Evolutionary conservation across 2,797 vertebrate species (phyloP).

Genomic region (Scyliorhinus canicula): DNA sequence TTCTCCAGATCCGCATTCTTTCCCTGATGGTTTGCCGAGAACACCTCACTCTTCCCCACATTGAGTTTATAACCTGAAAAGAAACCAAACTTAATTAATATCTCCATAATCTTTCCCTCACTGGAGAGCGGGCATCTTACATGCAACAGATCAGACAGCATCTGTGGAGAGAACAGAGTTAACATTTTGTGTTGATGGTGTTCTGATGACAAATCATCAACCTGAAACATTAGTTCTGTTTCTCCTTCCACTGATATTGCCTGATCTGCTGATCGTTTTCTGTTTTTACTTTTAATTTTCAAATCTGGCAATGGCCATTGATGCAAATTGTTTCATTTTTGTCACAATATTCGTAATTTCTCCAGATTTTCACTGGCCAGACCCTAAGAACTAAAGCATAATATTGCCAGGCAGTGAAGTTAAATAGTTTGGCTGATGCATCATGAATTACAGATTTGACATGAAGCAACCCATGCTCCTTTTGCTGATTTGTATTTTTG

Average conservation of each 20-base stretch:
- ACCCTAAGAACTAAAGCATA: neutral
- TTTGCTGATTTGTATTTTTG: conserved; percentile 5
- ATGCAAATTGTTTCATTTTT: neutral
- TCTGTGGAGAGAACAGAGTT: neutral
- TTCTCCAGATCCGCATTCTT: too few relatives aligned
- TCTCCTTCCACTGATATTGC: neutral
- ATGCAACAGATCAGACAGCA: neutral
- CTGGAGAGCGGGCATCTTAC: too few relatives aligned
- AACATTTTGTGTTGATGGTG: neutral
- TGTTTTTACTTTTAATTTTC: neutral
- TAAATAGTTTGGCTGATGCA: neutral
- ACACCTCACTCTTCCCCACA: too few relatives aligned
- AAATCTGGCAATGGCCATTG: neutral
- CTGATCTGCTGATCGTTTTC: neutral
- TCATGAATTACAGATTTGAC: neutral
- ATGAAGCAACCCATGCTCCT: neutral
- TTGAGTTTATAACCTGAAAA: too few relatives aligned
- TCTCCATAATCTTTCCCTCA: too few relatives aligned
- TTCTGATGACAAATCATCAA: too few relatives aligned
- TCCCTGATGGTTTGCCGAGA: too few relatives aligned
- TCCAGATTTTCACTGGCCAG: neutral
- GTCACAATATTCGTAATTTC: neutral
- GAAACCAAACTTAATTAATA: too few relatives aligned
- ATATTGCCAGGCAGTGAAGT: neutral
- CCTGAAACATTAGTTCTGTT: neutral